phyloP scores from a whole-genome alignment of 2,797 vertebrate species.

The Kryptopterus vitreolus region DNA sequence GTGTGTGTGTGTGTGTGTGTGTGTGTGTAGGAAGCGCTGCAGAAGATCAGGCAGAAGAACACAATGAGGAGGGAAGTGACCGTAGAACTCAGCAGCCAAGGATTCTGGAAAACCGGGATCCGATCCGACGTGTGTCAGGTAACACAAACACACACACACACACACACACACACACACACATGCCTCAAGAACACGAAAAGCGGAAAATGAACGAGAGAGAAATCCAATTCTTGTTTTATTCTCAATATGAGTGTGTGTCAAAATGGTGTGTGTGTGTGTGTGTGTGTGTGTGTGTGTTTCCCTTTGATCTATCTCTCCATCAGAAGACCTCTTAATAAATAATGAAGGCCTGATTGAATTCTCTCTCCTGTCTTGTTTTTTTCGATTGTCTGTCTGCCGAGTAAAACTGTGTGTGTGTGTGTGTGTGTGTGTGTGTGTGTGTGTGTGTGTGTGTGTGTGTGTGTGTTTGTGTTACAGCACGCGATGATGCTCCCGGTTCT shows the following conservation, averaged over 20 bases:
- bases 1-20: not conserved
- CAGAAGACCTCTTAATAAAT: constrained; percentile 75
- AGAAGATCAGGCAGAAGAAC: constrained; percentile 99
- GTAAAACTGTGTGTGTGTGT: constrained; percentile 38
- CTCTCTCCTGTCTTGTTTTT: constrained; percentile 38
- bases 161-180: not conserved
- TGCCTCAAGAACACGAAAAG: not conserved
- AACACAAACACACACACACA: constrained; percentile 31
- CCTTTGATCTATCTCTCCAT: constrained; percentile 72
- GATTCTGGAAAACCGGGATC: constrained; percentile 98
- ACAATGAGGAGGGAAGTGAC: constrained; percentile 98
- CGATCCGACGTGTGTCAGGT: constrained; percentile 98
- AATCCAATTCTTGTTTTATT: not conserved
- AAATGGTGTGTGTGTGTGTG: constrained; percentile 35
- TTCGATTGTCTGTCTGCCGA: constrained; percentile 53
- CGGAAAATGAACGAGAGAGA: not conserved
- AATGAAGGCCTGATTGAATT: constrained; percentile 75
- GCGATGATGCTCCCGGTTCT: constrained; percentile 99
- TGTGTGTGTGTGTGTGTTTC: constrained; percentile 59
- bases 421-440: constrained; percentile 6
- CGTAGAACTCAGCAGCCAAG: constrained; percentile 95
- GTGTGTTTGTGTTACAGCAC: constrained; percentile 73
- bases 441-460: constrained; percentile 16
- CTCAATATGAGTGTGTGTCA: not conserved
- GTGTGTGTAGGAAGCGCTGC: constrained; percentile 87